Conservation (phyloP, 2,113 vertebrate genomes). For the Limnothrissa miodon region DNA sequence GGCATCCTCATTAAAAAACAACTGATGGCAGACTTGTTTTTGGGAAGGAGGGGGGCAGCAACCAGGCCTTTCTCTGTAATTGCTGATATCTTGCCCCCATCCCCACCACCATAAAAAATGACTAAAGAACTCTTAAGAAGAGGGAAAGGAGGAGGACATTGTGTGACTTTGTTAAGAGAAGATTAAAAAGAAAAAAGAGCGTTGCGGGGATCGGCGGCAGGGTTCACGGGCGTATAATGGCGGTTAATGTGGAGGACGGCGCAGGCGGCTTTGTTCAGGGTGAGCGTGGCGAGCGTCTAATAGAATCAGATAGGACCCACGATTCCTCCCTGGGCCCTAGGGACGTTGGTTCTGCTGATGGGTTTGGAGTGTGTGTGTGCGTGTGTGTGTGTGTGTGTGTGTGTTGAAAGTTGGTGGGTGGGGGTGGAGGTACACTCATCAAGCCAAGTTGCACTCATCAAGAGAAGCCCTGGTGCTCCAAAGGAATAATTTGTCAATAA, state of each 20-base stretch:
- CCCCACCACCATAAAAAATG: constrained; percentile 25
- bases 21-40: not conserved
- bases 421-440: constrained; percentile 36
- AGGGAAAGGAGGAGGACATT: constrained; percentile 28
- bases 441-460: constrained; percentile 52
- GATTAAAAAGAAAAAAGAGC: constrained; percentile 34
- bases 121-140: constrained; percentile 9
- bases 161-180: constrained; percentile 25
- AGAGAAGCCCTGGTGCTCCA: constrained; percentile 47
- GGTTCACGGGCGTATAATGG: constrained; percentile 71
- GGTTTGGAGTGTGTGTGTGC: not conserved
- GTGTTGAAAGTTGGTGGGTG: constrained; percentile 38
- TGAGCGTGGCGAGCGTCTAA: constrained; percentile 68
- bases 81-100: not conserved
- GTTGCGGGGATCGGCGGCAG: constrained; percentile 58
- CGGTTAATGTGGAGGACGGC: constrained; percentile 63
- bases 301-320: constrained; percentile 73
- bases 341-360: constrained; percentile 22
- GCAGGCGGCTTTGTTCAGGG: constrained; percentile 66
- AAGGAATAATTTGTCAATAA: constrained; percentile 80
- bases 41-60: not conserved
- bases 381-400: constrained; percentile 9
- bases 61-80: too few species aligned
- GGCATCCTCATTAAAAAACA: not conserved
- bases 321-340: constrained; percentile 59